Evolutionary conservation across 2,888 invertebrate genomes (phyloP).

Genomic region (Gymnoscelis rufifasciata): DNA sequence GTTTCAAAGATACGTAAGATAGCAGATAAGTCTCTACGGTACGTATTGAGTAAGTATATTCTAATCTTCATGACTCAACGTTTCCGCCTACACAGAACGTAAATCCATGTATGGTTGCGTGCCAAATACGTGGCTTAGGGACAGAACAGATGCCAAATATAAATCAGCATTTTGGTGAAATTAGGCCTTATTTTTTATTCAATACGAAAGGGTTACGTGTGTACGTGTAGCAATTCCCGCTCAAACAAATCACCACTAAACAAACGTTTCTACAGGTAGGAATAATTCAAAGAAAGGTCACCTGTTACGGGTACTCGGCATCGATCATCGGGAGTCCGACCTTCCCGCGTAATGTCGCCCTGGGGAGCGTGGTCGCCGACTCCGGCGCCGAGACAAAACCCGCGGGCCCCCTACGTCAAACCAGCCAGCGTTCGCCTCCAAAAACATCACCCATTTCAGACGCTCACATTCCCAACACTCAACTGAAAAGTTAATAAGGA

Average conservation of each 20-base stretch:
- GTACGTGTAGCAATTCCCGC: constrained; percentile 59
- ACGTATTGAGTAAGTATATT: constrained; percentile 4
- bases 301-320: constrained; percentile 75
- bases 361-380: constrained; percentile 57
- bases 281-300: constrained; percentile 77
- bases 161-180: constrained; percentile 36
- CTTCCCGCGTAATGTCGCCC: constrained; percentile 72
- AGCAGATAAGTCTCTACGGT: not conserved
- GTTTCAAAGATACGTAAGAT: not conserved
- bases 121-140: constrained; percentile 35
- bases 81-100: constrained; percentile 17
- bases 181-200: constrained; percentile 38
- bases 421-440: constrained; percentile 50
- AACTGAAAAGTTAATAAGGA: constrained; percentile 64
- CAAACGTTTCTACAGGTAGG: constrained; percentile 74
- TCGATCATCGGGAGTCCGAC: constrained; percentile 77
- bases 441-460: constrained; percentile 46
- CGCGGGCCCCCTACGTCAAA: constrained; percentile 58
- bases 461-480: constrained; percentile 38
- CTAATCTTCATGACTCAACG: constrained; percentile 16
- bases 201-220: constrained; percentile 46
- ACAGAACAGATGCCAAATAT: constrained; percentile 41
- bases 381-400: constrained; percentile 60
- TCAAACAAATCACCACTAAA: constrained; percentile 75
- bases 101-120: constrained; percentile 21